Evolutionary conservation across 2,888 invertebrate genomes (phyloP).

Genomic region (Epinotia brunnichana): DNA sequence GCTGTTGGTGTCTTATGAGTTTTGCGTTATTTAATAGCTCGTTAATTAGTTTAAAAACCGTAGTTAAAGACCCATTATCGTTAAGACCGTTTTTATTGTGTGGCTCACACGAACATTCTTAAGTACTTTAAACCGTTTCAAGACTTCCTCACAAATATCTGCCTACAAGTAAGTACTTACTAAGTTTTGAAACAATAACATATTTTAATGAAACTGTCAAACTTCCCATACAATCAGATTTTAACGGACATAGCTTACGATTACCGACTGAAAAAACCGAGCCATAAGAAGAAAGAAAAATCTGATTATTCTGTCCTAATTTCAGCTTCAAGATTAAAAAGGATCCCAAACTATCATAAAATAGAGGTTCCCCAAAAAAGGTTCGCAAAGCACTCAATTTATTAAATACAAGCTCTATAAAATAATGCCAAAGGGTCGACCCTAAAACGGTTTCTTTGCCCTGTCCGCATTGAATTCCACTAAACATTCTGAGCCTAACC

Average conservation of each 20-base stretch:
- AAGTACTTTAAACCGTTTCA: too few species aligned
- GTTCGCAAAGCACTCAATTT: slow-evolving; percentile 3
- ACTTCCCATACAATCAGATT: too few species aligned
- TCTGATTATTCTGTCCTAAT: background rate
- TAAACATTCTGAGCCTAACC: slow-evolving; percentile 6
- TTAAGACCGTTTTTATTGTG: too few species aligned
- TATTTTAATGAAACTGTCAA: too few species aligned
- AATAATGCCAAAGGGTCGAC: background rate
- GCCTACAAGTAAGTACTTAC: too few species aligned
- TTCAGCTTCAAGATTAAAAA: background rate
- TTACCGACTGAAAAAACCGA: too few species aligned
- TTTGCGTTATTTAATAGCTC: slow-evolving; percentile 3
- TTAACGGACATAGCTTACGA: too few species aligned
- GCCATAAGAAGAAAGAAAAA: background rate
- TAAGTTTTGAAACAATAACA: too few species aligned
- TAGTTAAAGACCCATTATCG: too few species aligned
- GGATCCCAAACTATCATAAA: background rate
- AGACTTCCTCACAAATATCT: too few species aligned
- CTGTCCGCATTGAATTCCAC: slow-evolving; percentile 4
- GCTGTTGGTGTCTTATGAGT: slow-evolving; percentile 9
- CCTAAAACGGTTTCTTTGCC: background rate
- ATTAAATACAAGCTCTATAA: slow-evolving; percentile 10
- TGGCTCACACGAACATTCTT: too few species aligned
- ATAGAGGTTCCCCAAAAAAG: background rate
- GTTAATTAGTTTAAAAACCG: background rate